Evolutionary conservation across 2,797 vertebrate species (phyloP), one percentile per base, ranked within the genome.

Genomic region (Tragelaphus eurycerus): DNA sequence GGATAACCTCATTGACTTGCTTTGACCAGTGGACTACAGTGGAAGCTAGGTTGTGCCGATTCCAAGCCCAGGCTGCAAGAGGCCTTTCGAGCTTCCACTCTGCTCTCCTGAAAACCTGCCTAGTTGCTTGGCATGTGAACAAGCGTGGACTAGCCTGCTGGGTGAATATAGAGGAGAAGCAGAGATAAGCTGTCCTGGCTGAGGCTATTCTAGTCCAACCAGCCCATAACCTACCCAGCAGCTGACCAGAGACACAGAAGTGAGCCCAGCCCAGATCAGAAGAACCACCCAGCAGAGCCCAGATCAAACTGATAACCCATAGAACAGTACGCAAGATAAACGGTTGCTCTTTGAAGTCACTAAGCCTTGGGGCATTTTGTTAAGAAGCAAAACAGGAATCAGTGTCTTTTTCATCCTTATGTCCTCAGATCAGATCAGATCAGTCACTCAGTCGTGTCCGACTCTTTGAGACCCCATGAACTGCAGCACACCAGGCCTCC

Each of bases 241-340:
- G 46, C 16, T n/a, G 23, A 93, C 94, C 86, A 34, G 21, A 88
- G 43, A 82, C 43, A 78, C 29, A 14, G 25, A 81, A n/a, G 54
- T 17, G 60, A 94, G 60, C 48, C 92, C 57, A 93, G 94, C 9
- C 86, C 94, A 94, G 83, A 83, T 55, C 57, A 94, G 95, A 96
- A 93, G 94, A 97, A 78, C 67, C 78, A 86, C 19, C 74, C 71
- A 38, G 48, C 60, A 48, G 71, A 96, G 79, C 84, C 91, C 86
- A 87, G 54, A 84, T 83, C 90, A 90, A 92, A 46, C 46, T 21
- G 27, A 27, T 52, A 82, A 48, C 34, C 48, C 23, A 74, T 0
- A 7, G 50, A 79, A 95, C 25, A 86, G 21, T 48, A 85, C 89
- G 48, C 29, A 90, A 89, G 93, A 83, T 10, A 55, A 95, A 64